A percentile compares a stretch with the other conserved stretches of the same genome.
phyloP scores from a whole-genome alignment of 2,797 vertebrate species.

The Gila robusta region DNA sequence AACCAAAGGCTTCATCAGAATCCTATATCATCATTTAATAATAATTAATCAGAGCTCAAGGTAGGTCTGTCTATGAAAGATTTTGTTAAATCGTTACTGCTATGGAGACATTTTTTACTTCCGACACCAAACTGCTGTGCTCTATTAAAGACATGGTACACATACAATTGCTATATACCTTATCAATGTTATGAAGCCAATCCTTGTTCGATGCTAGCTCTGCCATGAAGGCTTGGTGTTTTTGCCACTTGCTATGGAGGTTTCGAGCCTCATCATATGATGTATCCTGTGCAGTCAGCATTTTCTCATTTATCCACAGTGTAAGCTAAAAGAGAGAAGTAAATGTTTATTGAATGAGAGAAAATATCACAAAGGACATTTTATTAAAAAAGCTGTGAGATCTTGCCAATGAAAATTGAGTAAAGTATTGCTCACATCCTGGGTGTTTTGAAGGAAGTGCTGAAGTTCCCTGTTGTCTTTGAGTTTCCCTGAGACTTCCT shows the following conservation, averaged over 20 bases:
- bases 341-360: slow-evolving; percentile 3
- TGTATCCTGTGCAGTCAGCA: slow-evolving; percentile 92
- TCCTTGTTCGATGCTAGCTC: slow-evolving; percentile 91
- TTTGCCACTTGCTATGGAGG: slow-evolving; percentile 95
- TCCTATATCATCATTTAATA: background rate
- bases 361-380: background rate
- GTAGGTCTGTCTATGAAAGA: background rate
- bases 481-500: slow-evolving; percentile 83
- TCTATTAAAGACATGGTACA: background rate
- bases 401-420: background rate
- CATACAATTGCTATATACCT: slow-evolving; percentile 70
- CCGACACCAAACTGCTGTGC: background rate
- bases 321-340: slow-evolving; percentile 80
- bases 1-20: background rate
- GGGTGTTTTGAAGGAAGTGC: slow-evolving; percentile 93
- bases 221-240: slow-evolving; percentile 95
- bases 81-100: background rate
- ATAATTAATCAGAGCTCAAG: background rate
- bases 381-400: background rate
- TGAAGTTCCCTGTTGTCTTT: slow-evolving; percentile 91
- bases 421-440: slow-evolving; percentile 84
- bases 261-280: slow-evolving; percentile 91
- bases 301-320: slow-evolving; percentile 97
- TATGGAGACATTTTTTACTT: background rate
- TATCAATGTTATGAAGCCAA: slow-evolving; percentile 90